phyloP scores from a whole-genome alignment of 2,113 vertebrate genomes.

The Dasyprocta punctata region DNA sequence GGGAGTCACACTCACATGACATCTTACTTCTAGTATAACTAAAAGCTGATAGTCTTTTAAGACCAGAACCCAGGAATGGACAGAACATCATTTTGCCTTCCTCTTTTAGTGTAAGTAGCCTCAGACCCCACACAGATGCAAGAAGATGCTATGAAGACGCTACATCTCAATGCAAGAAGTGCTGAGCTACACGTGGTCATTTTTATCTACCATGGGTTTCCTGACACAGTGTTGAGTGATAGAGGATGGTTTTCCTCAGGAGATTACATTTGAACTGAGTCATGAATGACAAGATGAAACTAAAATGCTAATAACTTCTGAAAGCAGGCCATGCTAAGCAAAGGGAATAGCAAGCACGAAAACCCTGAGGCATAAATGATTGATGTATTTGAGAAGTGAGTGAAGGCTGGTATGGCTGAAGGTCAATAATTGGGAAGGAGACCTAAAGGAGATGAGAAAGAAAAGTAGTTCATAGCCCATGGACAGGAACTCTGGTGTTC shows the following conservation, averaged over 20 bases:
- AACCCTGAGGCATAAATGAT: neutral
- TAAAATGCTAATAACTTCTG: neutral
- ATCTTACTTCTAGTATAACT: neutral
- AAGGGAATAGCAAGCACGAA: neutral
- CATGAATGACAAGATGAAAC: conserved; percentile 22
- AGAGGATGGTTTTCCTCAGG: neutral
- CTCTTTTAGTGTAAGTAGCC: neutral
- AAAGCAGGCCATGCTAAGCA: neutral
- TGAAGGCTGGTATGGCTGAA: neutral
- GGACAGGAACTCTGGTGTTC: neutral
- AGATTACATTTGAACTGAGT: neutral
- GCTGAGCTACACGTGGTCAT: neutral
- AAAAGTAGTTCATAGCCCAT: neutral
- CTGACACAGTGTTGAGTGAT: neutral
- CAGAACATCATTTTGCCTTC: neutral
- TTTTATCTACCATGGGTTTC: neutral
- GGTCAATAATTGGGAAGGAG: neutral
- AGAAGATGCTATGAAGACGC: neutral
- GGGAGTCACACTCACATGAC: neutral
- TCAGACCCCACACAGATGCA: neutral
- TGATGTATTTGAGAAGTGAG: neutral
- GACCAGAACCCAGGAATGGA: neutral
- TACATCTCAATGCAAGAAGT: neutral
- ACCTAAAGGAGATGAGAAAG: neutral
- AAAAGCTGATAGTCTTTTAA: neutral